A percentile compares a stretch with the other conserved stretches of the same genome.
These are phyloP conservation scores for Teinopalpus imperialis DNA, from an alignment of 2,888 invertebrate genomes.

Conservation along the genomic window DNA sequence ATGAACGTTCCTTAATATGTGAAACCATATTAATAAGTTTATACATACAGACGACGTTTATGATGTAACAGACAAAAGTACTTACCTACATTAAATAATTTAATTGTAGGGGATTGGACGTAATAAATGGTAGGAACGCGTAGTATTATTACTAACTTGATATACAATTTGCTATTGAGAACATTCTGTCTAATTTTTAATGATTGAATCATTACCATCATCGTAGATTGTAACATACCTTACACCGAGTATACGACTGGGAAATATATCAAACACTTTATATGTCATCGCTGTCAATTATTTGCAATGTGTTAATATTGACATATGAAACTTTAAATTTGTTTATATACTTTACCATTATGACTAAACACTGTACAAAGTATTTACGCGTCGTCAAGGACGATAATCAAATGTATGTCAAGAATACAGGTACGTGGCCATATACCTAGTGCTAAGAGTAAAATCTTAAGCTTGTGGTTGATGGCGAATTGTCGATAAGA, in stretches of 20 bases:
- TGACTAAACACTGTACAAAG: conserved; percentile 6
- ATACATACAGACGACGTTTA: not conserved
- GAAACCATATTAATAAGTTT: conserved; percentile 4
- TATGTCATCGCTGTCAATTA: conserved; percentile 3
- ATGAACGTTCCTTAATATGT: conserved; percentile 13
- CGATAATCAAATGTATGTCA: conserved; percentile 37
- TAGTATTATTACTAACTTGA: too few relatives aligned
- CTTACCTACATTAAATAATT: too few relatives aligned
- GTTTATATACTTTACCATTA: conserved; percentile 5
- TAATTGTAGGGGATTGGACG: too few relatives aligned
- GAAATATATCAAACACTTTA: not conserved
- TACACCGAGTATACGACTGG: not conserved
- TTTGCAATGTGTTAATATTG: not conserved
- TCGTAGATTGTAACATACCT: not conserved
- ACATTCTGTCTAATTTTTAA: too few relatives aligned
- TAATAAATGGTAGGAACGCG: too few relatives aligned
- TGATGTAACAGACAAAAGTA: conserved; percentile 4
- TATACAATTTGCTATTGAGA: too few relatives aligned
- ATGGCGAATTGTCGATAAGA: conserved; percentile 31
- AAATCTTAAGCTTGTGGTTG: conserved; percentile 25
- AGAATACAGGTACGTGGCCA: conserved; percentile 40
- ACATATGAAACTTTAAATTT: conserved; percentile 1
- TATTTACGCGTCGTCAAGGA: conserved; percentile 8
- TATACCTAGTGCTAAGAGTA: conserved; percentile 36
- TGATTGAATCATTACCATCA: not conserved